phyloP scores from a whole-genome alignment of 2,113 vertebrate genomes.

The Muntiacus muntjak region DNA sequence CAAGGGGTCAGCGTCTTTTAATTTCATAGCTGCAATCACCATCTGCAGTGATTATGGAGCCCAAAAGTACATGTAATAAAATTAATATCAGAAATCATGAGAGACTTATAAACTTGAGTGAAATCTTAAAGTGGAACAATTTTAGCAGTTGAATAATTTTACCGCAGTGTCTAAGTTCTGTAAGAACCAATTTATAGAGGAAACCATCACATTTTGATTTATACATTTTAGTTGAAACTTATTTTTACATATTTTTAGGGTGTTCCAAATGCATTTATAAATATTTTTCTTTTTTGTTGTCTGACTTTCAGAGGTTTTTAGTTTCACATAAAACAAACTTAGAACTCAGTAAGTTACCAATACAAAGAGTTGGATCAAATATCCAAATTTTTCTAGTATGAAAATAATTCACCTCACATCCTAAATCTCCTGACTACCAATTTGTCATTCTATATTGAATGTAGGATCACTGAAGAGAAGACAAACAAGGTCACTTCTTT shows the following conservation, averaged over 20 bases:
- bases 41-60: not conserved
- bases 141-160: not conserved
- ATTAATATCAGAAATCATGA: not conserved
- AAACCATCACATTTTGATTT: not conserved
- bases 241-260: not conserved
- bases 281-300: not conserved
- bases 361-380: constrained; percentile 37
- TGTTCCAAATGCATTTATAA: not conserved
- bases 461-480: not conserved
- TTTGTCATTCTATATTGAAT: not conserved
- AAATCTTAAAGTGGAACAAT: not conserved
- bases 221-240: not conserved
- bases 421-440: not conserved
- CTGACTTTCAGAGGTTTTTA: not conserved
- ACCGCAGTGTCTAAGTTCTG: not conserved
- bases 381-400: not conserved
- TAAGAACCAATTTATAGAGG: not conserved
- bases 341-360: constrained; percentile 37
- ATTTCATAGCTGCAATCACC: not conserved
- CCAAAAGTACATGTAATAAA: not conserved
- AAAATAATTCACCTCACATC: constrained; percentile 51
- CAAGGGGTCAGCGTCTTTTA: not conserved
- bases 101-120: not conserved
- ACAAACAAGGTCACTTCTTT: not conserved
- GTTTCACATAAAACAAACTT: constrained; percentile 31